Evolutionary conservation across 2,888 invertebrate genomes (phyloP), one percentile per base, ranked within the genome.

Genomic region (Drosophila picticornis): DNA sequence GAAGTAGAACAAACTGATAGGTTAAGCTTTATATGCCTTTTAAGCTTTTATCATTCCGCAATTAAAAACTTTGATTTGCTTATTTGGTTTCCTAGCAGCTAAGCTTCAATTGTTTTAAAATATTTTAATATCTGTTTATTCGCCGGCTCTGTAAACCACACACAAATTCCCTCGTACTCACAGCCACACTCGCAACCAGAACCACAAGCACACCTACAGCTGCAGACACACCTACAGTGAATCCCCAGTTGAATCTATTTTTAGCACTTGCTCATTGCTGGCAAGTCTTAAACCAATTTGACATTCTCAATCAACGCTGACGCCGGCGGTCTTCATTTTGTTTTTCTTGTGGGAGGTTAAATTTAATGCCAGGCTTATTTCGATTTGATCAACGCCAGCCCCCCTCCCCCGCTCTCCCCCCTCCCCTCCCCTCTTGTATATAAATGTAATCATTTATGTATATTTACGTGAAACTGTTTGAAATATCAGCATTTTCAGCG

Each of bases 401-500:
- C 0, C 0, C 16, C 6, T 6, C 4, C 2, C n/a, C 5, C 2
- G 51, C 50, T 50, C 22, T 11, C 51, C 48, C 50, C 38, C 25
- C 67, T 53, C 2, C 16, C 3, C 46, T 6, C 34, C 38, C 2
- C 19, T 1, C 2, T 36, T 10, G 19, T 29, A 55, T 67, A 63
- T 70, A 74, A 62, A 62, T 72, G 22, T 50, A 77, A 67, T 79
- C 56, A 78, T 62, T 62, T 67, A 60, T 48, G 51, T 31, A 57
- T 55, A 55, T 64, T 63, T 48, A 29, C 52, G 31, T 57, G 69
- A 72, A 80, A 72, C 65, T 55, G 61, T 70, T 75, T 65, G 62
- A 75, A 75, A 79, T 72, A 75, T 79, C 36, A 75, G 76, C 22
- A 70, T 76, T 78, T 77, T 55, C 38, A 59, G 40, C 58, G 50